phyloP scores from a whole-genome alignment of 2,113 vertebrate species.

The Trematomus loennbergii region DNA sequence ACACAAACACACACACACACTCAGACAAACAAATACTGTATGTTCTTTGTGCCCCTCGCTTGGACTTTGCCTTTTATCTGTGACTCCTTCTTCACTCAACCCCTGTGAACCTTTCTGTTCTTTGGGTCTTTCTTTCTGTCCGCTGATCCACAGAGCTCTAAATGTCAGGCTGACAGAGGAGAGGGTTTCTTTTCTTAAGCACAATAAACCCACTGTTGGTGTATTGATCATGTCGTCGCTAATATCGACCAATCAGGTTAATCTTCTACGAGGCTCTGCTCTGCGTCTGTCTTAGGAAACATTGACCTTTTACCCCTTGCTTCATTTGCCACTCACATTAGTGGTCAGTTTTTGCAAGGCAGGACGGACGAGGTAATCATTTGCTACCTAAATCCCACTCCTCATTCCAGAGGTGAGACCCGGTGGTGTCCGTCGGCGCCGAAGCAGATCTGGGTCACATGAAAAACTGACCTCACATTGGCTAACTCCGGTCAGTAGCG shows the following conservation, averaged over 20 bases:
- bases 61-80: constrained; percentile 53
- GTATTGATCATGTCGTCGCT: constrained; percentile 43
- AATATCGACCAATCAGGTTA: constrained; percentile 66
- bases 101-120: constrained; percentile 11
- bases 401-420: constrained; percentile 8
- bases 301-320: constrained; percentile 57
- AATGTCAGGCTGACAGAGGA: constrained; percentile 56
- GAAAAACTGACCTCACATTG: constrained; percentile 21
- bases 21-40: constrained; percentile 63
- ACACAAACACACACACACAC: constrained; percentile 52
- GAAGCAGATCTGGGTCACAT: constrained; percentile 20
- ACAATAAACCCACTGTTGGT: constrained; percentile 19
- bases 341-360: constrained; percentile 55
- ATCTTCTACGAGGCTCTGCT: constrained; percentile 80
- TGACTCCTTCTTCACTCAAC: constrained; percentile 19
- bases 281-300: constrained; percentile 71
- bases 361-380: constrained; percentile 57
- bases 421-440: constrained; percentile 27
- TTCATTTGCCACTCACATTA: constrained; percentile 50
- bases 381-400: constrained; percentile 50
- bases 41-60: constrained; percentile 40
- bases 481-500: constrained; percentile 50
- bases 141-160: constrained; percentile 54
- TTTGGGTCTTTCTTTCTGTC: constrained; percentile 41
- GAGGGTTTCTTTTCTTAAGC: constrained; percentile 30